Evolutionary conservation across 2,888 invertebrate species (phyloP).

Genomic region (Lithophane socia): DNA sequence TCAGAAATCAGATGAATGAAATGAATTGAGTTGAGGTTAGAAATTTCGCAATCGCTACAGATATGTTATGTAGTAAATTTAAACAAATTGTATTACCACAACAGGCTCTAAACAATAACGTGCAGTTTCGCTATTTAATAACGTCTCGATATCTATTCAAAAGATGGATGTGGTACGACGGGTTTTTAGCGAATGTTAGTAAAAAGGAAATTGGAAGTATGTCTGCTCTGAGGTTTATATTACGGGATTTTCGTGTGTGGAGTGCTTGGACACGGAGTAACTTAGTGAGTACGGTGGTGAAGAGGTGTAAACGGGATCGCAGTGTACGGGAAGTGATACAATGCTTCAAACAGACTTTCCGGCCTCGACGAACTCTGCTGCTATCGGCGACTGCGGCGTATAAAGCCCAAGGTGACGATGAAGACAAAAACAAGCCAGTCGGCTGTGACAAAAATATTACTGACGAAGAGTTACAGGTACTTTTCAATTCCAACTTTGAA

Average conservation of each 20-base stretch:
- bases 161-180: slow-evolving; percentile 73
- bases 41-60: slow-evolving; percentile 79
- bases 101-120: slow-evolving; percentile 67
- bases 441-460: slow-evolving; percentile 78
- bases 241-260: slow-evolving; percentile 83
- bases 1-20: slow-evolving; percentile 5
- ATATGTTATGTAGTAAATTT: slow-evolving; percentile 81
- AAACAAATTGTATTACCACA: slow-evolving; percentile 75
- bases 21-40: slow-evolving; percentile 74
- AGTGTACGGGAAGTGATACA: slow-evolving; percentile 82
- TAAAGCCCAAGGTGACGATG: slow-evolving; percentile 72
- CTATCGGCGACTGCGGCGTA: slow-evolving; percentile 85
- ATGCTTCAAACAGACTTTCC: slow-evolving; percentile 81
- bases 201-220: slow-evolving; percentile 71
- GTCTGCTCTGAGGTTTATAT: slow-evolving; percentile 78
- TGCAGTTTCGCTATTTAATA: slow-evolving; percentile 69
- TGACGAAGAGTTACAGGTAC: slow-evolving; percentile 84
- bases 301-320: slow-evolving; percentile 80
- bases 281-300: slow-evolving; percentile 79
- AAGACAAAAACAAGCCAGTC: slow-evolving; percentile 63
- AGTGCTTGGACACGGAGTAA: slow-evolving; percentile 81
- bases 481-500: neutral
- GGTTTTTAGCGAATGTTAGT: slow-evolving; percentile 62
- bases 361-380: slow-evolving; percentile 80
- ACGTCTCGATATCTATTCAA: slow-evolving; percentile 69